Conservation (phyloP, 2,113 vertebrate genomes). For the Asarcornis scutulata region DNA sequence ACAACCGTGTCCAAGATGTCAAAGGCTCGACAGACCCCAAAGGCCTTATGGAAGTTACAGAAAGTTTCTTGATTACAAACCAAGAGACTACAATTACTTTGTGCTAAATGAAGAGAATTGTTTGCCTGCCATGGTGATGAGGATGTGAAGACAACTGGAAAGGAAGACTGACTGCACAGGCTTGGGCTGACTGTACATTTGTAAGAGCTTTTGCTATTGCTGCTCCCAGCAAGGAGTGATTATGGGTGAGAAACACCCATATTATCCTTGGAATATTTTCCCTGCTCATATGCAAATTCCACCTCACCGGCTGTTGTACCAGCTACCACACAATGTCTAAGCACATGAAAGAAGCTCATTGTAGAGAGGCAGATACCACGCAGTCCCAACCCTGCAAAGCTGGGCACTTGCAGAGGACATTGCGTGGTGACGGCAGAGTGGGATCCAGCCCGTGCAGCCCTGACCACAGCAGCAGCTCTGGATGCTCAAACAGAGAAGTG, state of each 20-base stretch:
- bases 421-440: background rate
- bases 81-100: background rate
- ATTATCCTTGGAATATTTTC: background rate
- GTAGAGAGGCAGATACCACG: background rate
- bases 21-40: background rate
- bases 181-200: background rate
- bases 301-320: background rate
- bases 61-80: background rate
- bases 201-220: background rate
- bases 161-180: background rate
- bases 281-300: background rate
- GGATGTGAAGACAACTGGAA: background rate
- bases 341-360: background rate
- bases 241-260: background rate
- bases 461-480: background rate
- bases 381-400: background rate
- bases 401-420: fast-evolving
- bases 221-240: background rate
- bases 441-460: background rate
- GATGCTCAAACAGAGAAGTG: background rate
- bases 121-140: background rate
- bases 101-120: background rate
- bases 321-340: background rate
- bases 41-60: background rate
- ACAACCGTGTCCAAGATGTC: background rate